A percentile compares a stretch with the other conserved stretches of the same genome.
Conservation (phyloP, 2,797 vertebrate species). For the Ammospiza maritima region DNA sequence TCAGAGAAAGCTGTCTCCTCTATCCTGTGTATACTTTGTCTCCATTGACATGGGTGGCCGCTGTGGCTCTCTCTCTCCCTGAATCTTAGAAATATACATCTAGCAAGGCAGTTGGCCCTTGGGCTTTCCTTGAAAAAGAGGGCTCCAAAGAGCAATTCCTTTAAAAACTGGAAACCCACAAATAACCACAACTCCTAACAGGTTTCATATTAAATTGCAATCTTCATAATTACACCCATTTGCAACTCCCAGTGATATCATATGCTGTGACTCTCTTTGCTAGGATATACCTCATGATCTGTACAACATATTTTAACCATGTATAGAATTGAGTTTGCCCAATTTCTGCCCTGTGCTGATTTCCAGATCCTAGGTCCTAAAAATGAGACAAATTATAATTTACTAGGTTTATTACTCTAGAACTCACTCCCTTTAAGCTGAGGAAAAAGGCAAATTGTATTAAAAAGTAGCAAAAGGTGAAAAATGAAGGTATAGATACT, state of each 20-base stretch:
- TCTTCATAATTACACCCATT: background rate
- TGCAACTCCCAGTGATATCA: background rate
- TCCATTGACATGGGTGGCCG: background rate
- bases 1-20: fast-evolving
- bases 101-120: background rate
- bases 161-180: background rate
- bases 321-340: background rate
- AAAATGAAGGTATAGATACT: background rate
- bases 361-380: background rate
- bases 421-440: background rate
- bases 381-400: background rate
- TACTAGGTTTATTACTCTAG: background rate
- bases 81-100: background rate
- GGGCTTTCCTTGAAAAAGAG: background rate
- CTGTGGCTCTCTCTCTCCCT: background rate
- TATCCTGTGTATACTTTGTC: background rate
- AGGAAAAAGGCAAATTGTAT: background rate
- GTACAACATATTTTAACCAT: background rate
- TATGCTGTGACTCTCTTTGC: background rate
- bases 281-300: background rate
- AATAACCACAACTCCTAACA: background rate
- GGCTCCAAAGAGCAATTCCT: background rate
- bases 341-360: background rate
- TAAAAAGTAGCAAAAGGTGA: background rate
- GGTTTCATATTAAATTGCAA: background rate